A percentile compares a stretch with the other conserved stretches of the same genome.
phyloP scores from a whole-genome alignment of 2,888 invertebrate genomes.

The Celastrina argiolus region DNA sequence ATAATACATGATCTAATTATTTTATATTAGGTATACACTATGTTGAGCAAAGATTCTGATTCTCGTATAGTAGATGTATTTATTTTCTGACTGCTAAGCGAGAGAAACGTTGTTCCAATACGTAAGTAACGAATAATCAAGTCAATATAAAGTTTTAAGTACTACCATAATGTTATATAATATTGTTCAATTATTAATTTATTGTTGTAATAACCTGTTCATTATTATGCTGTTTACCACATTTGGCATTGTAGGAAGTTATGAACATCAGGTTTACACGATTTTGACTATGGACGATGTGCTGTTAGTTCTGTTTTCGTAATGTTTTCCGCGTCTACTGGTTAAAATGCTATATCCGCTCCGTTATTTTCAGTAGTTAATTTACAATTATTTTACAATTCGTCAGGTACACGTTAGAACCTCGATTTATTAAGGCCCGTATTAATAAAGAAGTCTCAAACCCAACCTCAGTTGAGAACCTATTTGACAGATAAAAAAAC shows the following conservation, averaged over 20 bases:
- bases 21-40: background rate
- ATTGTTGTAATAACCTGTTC: background rate
- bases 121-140: too few relatives aligned
- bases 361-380: background rate
- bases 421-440: background rate
- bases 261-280: background rate
- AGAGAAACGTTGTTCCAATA: too few relatives aligned
- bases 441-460: too few relatives aligned
- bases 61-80: too few relatives aligned
- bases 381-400: background rate
- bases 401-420: background rate
- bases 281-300: background rate
- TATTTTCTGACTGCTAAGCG: too few relatives aligned
- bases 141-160: too few relatives aligned
- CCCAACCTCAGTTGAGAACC: too few relatives aligned
- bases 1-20: conserved; percentile 3
- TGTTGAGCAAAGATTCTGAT: too few relatives aligned
- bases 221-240: background rate
- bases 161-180: too few relatives aligned
- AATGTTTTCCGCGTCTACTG: background rate
- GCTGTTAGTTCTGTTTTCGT: background rate
- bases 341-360: background rate
- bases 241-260: background rate
- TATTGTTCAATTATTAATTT: too few relatives aligned
- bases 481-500: too few relatives aligned